phyloP scores from a whole-genome alignment of 2,797 vertebrate genomes.

The Pyrocephalus nanus region DNA sequence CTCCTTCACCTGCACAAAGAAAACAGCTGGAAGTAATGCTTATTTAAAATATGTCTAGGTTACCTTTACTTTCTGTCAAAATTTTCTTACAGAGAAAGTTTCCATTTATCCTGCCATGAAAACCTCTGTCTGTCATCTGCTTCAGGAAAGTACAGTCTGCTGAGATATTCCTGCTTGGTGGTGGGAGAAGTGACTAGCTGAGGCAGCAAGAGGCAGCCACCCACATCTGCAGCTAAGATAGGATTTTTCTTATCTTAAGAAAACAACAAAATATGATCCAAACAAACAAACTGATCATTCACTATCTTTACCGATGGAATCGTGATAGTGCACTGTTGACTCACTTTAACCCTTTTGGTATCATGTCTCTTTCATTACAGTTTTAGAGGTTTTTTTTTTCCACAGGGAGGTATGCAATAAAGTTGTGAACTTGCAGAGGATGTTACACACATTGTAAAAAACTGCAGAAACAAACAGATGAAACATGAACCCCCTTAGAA shows the following conservation, averaged over 20 bases:
- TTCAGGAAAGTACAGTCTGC: background rate
- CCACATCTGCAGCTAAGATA: background rate
- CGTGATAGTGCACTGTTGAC: background rate
- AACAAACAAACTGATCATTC: background rate
- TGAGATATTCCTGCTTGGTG: background rate
- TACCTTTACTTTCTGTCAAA: background rate
- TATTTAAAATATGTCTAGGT: background rate
- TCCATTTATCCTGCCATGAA: background rate
- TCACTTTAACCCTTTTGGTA: background rate
- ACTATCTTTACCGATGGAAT: background rate
- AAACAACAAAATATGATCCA: background rate
- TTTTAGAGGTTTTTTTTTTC: background rate
- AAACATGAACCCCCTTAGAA: background rate
- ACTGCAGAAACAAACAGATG: background rate
- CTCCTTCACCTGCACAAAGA: background rate
- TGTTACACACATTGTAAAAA: background rate
- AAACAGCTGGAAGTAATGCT: background rate
- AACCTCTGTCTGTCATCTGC: background rate
- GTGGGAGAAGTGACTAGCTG: background rate
- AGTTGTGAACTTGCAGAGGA: background rate
- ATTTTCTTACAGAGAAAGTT: background rate
- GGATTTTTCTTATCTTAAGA: background rate
- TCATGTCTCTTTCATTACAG: background rate
- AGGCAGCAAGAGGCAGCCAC: background rate
- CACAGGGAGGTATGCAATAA: accelerated